A percentile compares a stretch with the other conserved stretches of the same genome.
Evolutionary conservation across 2,888 invertebrate genomes (phyloP).

Genomic region (Eristalis intricaria): DNA sequence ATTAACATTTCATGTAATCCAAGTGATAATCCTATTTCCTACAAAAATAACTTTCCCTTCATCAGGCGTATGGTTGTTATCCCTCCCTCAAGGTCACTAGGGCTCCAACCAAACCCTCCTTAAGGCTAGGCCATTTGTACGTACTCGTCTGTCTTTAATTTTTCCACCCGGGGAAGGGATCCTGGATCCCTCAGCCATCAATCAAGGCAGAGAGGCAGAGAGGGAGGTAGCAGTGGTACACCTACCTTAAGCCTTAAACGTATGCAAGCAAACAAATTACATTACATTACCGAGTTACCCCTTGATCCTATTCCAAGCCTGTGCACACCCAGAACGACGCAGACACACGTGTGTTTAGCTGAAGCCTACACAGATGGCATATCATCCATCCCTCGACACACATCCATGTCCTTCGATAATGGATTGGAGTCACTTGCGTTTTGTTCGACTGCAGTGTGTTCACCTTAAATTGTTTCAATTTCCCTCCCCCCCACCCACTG

Average conservation of each 20-base stretch:
- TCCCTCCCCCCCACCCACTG: not conserved
- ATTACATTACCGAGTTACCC: conserved; percentile 32
- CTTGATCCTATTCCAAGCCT: conserved; percentile 20
- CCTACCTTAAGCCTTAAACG: not conserved
- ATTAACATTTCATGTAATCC: conserved; percentile 51
- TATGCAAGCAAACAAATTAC: conserved; percentile 57
- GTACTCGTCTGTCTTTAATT: not conserved
- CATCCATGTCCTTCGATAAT: not conserved
- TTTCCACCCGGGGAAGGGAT: not conserved
- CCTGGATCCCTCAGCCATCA: not conserved
- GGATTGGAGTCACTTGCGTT: conserved; percentile 12
- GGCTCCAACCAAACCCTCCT: not conserved
- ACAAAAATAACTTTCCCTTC: conserved; percentile 30
- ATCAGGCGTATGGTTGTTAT: conserved; percentile 11
- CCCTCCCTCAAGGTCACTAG: conserved; percentile 30
- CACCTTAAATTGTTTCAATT: conserved; percentile 54
- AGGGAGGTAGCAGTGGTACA: not conserved
- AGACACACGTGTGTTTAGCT: conserved; percentile 1
- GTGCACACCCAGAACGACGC: no score
- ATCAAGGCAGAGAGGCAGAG: conserved; percentile 24
- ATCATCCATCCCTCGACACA: not conserved
- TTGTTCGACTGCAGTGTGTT: not conserved
- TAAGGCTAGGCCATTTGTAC: conserved; percentile 4
- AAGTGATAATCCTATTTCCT: conserved; percentile 48
- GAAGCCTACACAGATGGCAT: conserved; percentile 24